Percentiles rank a stretch among this genome's conserved stretches.
Conservation (phyloP, 2,113 vertebrate species). For the Rana temporaria region DNA sequence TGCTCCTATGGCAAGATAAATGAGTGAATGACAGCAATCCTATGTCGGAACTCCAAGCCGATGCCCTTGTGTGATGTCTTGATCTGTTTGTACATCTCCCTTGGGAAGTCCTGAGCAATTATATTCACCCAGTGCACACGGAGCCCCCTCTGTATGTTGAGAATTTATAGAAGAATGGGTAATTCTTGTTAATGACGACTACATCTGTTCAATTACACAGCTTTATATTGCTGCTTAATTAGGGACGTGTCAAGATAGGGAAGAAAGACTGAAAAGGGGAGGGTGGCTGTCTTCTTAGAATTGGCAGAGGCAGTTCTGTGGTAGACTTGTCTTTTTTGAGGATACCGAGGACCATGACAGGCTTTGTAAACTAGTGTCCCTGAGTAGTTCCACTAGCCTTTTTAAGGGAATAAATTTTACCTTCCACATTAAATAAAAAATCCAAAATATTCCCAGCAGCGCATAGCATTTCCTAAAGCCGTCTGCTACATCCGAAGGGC, state of each 20-base stretch:
- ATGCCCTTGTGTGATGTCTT: conserved; percentile 70
- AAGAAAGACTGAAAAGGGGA: conserved; percentile 59
- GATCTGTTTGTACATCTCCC: conserved; percentile 74
- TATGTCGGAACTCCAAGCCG: conserved; percentile 61
- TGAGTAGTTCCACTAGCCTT: conserved; percentile 63
- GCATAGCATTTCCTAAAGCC: no score
- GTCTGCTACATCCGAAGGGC: no score
- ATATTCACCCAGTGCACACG: conserved; percentile 70
- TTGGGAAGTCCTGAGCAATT: conserved; percentile 71
- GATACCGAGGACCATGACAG: conserved; percentile 63
- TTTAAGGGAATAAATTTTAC: conserved; percentile 57
- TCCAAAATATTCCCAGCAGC: no score
- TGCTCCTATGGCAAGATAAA: conserved; percentile 68
- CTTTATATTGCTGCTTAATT: conserved; percentile 77
- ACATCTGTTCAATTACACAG: conserved; percentile 77
- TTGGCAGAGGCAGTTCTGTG: conserved; percentile 69
- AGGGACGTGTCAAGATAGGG: conserved; percentile 68
- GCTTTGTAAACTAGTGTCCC: conserved; percentile 65
- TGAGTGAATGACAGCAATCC: conserved; percentile 67
- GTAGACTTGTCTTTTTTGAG: conserved; percentile 68
- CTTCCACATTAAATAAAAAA: not conserved
- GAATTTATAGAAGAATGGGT: conserved; percentile 71
- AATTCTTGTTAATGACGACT: conserved; percentile 75
- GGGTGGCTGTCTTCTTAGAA: conserved; percentile 63
- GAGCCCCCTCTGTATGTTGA: conserved; percentile 61